phyloP scores from a whole-genome alignment of 2,113 vertebrate species.

The Donacobius atricapilla region DNA sequence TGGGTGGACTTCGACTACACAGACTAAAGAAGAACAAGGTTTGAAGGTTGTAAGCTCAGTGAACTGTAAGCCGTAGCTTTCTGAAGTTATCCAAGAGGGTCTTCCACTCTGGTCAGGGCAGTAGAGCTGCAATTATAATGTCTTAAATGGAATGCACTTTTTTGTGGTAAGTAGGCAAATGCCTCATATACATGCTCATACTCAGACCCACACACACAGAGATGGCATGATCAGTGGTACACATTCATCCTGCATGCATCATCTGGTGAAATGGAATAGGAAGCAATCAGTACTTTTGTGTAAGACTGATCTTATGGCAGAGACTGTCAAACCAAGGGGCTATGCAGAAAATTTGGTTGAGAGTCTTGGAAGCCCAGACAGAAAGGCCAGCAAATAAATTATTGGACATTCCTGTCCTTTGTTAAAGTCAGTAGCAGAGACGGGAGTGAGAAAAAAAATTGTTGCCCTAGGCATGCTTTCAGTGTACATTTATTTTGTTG shows the following conservation, averaged over 20 bases:
- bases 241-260: not conserved
- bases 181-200: not conserved
- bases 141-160: not conserved
- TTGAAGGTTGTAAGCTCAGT: not conserved
- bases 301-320: not conserved
- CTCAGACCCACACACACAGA: not conserved
- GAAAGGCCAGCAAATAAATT: not conserved
- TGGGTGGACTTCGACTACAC: not conserved
- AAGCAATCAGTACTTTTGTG: not conserved
- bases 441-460: not conserved
- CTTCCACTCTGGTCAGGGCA: not conserved
- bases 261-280: not conserved
- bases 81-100: not conserved
- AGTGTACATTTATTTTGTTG: constrained; percentile 3
- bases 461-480: constrained; percentile 17
- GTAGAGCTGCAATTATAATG: not conserved
- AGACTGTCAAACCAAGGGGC: not conserved
- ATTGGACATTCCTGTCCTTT: not conserved
- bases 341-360: not conserved
- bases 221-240: not conserved
- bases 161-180: not conserved
- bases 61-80: not conserved
- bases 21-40: not conserved
- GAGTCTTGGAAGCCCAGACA: not conserved
- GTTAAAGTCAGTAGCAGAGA: not conserved